Evolutionary conservation across 2,888 invertebrate genomes (phyloP), one percentile per base, ranked within the genome.

Genomic region (Baccha elongata): DNA sequence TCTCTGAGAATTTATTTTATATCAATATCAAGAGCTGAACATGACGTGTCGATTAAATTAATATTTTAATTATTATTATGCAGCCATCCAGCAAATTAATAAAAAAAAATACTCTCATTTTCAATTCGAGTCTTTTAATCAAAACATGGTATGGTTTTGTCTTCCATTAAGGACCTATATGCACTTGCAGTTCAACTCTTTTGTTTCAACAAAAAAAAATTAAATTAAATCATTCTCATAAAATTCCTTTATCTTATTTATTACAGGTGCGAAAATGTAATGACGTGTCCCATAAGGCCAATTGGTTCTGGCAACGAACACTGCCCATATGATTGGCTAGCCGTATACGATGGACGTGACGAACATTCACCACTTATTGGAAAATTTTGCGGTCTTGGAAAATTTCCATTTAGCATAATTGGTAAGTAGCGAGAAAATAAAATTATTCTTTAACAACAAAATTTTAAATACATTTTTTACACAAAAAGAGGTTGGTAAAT

Each of bases 271-370:
- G 97, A 98, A 91, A 97, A 97, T 90, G 96, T 97, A 86, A 97
- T 98, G 96, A 96, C 97, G 0, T 98, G 97, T 88, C 97, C 97
- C 21, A 97, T 97, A 94, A 92, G 97, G 85, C 96, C 97, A 8
- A 97, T 97, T 84, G 96, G 96, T 10, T 96, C 96, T 67, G 96
- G 96, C 37, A 94, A 95, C 85, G 95, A 96, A 87, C 96, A 96
- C 88, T 97, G 97, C 88, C 97, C 97, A 0, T 97, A 95, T 90
- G 97, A 97, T 90, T 97, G 96, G 92, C 94, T 97, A 85, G 94
- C 94, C 86, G 95, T 97, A 79, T 97, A 97, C 92, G 97, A 97
- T 87, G 97, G 97, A 0, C 95, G 96, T 87, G 96, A 97, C 89
- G 96, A 97, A 87, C 94, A 95, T 50, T 95, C 96, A 11, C 95